Percentiles rank a stretch among this genome's conserved stretches.
Evolutionary conservation across 2,888 invertebrate genomes (phyloP).

Genomic region (Norana najaformis): DNA sequence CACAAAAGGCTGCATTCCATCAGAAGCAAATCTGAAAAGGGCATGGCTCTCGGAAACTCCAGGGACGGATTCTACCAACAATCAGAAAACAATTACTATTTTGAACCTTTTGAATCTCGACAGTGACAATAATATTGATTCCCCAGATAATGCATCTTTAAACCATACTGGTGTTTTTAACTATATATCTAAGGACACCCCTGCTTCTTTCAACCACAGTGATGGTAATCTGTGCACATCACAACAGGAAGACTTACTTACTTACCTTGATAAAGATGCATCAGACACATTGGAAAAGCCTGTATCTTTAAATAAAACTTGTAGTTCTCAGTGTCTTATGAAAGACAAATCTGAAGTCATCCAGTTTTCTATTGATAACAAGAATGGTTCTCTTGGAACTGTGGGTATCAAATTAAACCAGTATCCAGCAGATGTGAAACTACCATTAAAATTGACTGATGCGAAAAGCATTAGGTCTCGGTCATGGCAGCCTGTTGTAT

Average conservation of each 20-base stretch:
- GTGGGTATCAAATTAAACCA: not conserved
- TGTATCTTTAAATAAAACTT: not conserved
- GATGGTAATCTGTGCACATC: not conserved
- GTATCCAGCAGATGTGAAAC: not conserved
- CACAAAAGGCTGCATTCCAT: not conserved
- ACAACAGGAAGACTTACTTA: not conserved
- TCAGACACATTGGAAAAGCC: not conserved
- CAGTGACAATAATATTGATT: not conserved
- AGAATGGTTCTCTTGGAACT: not conserved
- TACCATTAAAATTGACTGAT: not conserved
- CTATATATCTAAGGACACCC: not conserved
- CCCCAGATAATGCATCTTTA: not conserved
- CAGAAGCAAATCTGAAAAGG: not conserved
- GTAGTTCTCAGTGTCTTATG: not conserved
- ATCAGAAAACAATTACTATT: not conserved
- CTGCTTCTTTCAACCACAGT: not conserved
- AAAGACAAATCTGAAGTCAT: not conserved
- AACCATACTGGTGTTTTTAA: not conserved
- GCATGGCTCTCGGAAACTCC: not conserved
- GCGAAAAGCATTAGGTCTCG: not conserved
- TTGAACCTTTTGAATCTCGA: not conserved
- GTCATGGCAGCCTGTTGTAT: not conserved
- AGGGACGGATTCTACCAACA: not conserved
- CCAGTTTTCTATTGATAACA: not conserved
- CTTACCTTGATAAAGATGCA: not conserved